These are phyloP conservation scores for Triplophysa dalaica DNA, from an alignment of 2,113 vertebrate genomes.

Conservation along the genomic window DNA sequence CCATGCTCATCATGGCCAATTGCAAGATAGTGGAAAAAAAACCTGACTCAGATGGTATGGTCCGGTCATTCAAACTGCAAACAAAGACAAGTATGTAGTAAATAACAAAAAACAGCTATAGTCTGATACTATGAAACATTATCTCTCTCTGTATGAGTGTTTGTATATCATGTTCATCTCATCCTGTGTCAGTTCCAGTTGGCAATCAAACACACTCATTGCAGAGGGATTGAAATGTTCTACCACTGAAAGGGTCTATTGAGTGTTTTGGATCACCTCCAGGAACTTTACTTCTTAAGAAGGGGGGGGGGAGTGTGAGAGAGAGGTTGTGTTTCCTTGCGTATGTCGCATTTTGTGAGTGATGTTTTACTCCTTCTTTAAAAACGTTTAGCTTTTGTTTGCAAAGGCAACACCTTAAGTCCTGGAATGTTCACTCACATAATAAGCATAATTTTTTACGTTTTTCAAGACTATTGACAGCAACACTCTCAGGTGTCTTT, in stretches of 20 bases:
- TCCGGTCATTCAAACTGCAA: too few relatives aligned
- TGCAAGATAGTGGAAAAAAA: too few relatives aligned
- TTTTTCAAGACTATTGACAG: too few relatives aligned
- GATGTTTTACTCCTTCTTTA: not conserved
- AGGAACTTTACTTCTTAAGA: not conserved
- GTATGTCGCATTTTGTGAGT: not conserved
- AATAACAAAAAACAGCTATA: too few relatives aligned
- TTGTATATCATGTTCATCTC: not conserved
- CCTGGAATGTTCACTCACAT: not conserved
- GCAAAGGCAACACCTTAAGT: not conserved
- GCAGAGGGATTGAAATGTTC: constrained; percentile 3
- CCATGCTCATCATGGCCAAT: too few relatives aligned
- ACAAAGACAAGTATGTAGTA: too few relatives aligned
- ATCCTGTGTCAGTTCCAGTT: not conserved
- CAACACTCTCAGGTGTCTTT: too few relatives aligned
- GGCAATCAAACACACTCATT: not conserved
- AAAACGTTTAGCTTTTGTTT: not conserved
- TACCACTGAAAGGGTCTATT: not conserved
- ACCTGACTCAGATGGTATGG: too few relatives aligned
- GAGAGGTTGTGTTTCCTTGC: not conserved
- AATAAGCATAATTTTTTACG: too few relatives aligned
- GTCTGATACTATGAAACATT: too few relatives aligned
- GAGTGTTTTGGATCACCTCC: constrained; percentile 1
- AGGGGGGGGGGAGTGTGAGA: not conserved
- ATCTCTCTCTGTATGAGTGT: not conserved